Evolutionary conservation across 2,888 invertebrate species (phyloP).

Genomic region (Meteorus cinctellus): DNA sequence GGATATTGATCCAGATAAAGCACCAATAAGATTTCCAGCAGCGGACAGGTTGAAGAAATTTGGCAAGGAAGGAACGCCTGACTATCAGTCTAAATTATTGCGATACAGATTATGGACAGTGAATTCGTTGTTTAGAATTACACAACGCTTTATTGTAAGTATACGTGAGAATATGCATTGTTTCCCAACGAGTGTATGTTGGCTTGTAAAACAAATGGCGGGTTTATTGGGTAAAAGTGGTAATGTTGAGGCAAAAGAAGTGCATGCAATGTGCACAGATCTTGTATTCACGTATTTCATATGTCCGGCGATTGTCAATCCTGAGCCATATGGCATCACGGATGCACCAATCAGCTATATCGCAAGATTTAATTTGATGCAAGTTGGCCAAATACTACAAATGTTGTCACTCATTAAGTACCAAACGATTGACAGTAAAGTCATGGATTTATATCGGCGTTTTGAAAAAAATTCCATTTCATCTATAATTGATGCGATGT

Average conservation of each 20-base stretch:
- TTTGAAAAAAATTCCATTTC: constrained; percentile 88
- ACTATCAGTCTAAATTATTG: constrained; percentile 83
- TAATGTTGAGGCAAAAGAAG: constrained; percentile 76
- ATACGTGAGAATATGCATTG: constrained; percentile 89
- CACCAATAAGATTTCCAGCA: constrained; percentile 79
- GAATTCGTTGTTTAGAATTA: constrained; percentile 84
- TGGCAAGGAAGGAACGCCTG: constrained; percentile 83
- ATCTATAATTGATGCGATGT: constrained; percentile 83
- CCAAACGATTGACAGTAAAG: constrained; percentile 84
- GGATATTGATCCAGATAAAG: constrained; percentile 93
- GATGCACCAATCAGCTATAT: constrained; percentile 94
- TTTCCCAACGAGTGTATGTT: constrained; percentile 91
- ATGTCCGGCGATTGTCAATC: constrained; percentile 97
- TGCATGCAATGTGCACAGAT: constrained; percentile 89
- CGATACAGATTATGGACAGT: constrained; percentile 88
- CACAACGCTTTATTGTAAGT: constrained; percentile 87
- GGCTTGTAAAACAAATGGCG: constrained; percentile 92
- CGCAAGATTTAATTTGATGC: constrained; percentile 91
- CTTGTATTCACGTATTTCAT: constrained; percentile 94
- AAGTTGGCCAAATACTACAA: constrained; percentile 95
- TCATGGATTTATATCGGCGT: constrained; percentile 84
- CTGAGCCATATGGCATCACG: constrained; percentile 94
- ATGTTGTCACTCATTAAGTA: constrained; percentile 90
- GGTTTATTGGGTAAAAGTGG: constrained; percentile 79
- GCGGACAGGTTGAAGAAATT: constrained; percentile 80